phyloP scores from a whole-genome alignment of 2,113 vertebrate species.

The Onychorhynchus coronatus region DNA sequence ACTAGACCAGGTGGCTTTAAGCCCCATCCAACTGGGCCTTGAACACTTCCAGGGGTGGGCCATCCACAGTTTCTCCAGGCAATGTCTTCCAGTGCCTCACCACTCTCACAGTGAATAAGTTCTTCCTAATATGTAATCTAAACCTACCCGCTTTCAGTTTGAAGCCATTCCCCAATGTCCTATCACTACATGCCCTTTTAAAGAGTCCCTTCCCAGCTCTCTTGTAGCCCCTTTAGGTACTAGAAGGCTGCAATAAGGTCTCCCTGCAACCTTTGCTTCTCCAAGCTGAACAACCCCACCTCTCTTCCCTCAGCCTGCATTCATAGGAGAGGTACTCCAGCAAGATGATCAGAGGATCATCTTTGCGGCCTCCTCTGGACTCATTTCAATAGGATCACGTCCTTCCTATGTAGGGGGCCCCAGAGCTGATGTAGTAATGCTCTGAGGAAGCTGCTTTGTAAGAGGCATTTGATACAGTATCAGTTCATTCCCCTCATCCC shows the following conservation, averaged over 20 bases:
- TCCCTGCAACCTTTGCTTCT: rapidly evolving
- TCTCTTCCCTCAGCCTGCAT: not conserved
- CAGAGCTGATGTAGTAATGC: not conserved
- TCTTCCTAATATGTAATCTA: not conserved
- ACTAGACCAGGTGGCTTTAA: not conserved
- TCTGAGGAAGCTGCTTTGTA: not conserved
- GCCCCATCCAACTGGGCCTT: rapidly evolving
- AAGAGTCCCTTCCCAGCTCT: not conserved
- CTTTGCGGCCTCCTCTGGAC: not conserved
- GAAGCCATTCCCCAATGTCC: not conserved
- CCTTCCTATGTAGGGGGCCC: not conserved
- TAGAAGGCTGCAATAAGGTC: not conserved
- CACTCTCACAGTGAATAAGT: not conserved
- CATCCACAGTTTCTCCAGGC: not conserved
- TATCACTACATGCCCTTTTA: too few species aligned
- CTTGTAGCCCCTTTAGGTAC: not conserved
- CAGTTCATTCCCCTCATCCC: not conserved
- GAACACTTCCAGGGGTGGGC: not conserved
- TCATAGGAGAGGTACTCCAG: not conserved
- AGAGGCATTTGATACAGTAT: not conserved
- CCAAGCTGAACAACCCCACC: not conserved
- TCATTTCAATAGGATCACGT: not conserved
- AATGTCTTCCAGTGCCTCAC: not conserved
- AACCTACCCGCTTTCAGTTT: not conserved
- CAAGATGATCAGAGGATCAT: too few species aligned